Conservation (phyloP, 1,140 invertebrate species). For the Drosophila ercepeae region DNA sequence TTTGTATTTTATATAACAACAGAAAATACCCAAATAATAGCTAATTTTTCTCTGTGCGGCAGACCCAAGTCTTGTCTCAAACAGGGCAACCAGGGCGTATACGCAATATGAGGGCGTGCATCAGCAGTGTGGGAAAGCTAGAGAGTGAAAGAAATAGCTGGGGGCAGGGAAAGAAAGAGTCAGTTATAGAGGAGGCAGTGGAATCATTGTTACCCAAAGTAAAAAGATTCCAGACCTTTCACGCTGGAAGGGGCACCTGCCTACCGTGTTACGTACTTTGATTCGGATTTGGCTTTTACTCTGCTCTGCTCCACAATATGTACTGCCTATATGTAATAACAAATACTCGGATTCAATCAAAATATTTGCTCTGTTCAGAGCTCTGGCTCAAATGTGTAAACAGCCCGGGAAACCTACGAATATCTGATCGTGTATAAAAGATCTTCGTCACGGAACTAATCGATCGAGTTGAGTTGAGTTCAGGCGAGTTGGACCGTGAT, state of each 20-base stretch:
- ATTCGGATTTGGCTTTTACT: slow-evolving; percentile 24
- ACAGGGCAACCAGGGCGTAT: slow-evolving; percentile 34
- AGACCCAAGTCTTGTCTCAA: slow-evolving; percentile 8
- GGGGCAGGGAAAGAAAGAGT: not conserved
- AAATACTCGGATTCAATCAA: slow-evolving; percentile 50
- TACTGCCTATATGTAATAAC: slow-evolving; percentile 26
- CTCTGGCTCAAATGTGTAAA: slow-evolving; percentile 36
- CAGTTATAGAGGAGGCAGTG: not conserved
- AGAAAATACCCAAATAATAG: not conserved
- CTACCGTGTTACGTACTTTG: slow-evolving; percentile 46
- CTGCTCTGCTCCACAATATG: not conserved
- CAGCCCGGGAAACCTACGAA: slow-evolving; percentile 18
- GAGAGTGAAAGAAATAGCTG: slow-evolving; percentile 3
- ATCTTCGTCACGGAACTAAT: slow-evolving; percentile 61
- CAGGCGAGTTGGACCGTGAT: slow-evolving; percentile 4
- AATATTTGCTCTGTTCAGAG: slow-evolving; percentile 33
- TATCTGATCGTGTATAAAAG: slow-evolving; percentile 25
- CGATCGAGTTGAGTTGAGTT: slow-evolving; percentile 24
- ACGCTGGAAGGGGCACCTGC: slow-evolving; percentile 11
- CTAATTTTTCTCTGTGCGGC: slow-evolving; percentile 14
- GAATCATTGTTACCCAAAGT: slow-evolving; percentile 18
- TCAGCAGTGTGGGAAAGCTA: slow-evolving; percentile 43
- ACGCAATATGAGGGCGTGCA: slow-evolving; percentile 50
- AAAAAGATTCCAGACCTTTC: slow-evolving; percentile 28
- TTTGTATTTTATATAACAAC: not conserved